Percentiles rank a stretch among this genome's conserved stretches.
These are phyloP conservation scores for Spilosoma lubricipeda DNA, from an alignment of 2,888 invertebrate genomes.

Conservation along the genomic window DNA sequence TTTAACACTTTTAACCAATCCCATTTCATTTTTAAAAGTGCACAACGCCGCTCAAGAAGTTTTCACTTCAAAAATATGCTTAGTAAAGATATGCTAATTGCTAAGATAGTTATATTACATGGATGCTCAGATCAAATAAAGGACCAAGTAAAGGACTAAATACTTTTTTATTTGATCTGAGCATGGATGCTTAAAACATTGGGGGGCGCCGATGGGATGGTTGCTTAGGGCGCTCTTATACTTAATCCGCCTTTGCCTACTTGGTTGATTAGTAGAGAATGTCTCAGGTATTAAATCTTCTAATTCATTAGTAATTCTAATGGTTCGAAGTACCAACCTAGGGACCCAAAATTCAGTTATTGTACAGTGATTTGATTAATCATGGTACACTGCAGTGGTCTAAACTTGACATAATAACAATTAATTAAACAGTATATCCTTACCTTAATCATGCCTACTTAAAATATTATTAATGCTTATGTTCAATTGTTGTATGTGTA, in stretches of 20 bases:
- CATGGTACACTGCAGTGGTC: not conserved
- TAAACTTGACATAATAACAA: not conserved
- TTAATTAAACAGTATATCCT: not conserved
- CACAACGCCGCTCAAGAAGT: no score
- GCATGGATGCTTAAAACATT: no score
- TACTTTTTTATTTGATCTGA: no score
- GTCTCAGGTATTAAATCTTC: not conserved
- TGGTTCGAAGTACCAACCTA: not conserved
- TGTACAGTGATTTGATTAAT: not conserved
- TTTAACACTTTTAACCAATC: no score
- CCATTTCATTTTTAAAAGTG: no score
- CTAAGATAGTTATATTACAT: no score
- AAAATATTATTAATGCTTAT: not conserved
- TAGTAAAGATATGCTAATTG: no score
- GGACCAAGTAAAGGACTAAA: no score
- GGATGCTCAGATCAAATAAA: no score
- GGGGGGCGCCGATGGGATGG: no score
- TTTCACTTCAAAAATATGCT: no score
- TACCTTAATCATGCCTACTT: not conserved
- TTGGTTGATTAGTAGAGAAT: not conserved
- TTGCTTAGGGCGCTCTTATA: no score
- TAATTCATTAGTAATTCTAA: not conserved
- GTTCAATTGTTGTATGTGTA: not conserved
- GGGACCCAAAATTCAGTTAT: not conserved
- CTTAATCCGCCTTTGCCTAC: not conserved